phyloP scores from a whole-genome alignment of 2,797 vertebrate species.

The Leuciscus waleckii region DNA sequence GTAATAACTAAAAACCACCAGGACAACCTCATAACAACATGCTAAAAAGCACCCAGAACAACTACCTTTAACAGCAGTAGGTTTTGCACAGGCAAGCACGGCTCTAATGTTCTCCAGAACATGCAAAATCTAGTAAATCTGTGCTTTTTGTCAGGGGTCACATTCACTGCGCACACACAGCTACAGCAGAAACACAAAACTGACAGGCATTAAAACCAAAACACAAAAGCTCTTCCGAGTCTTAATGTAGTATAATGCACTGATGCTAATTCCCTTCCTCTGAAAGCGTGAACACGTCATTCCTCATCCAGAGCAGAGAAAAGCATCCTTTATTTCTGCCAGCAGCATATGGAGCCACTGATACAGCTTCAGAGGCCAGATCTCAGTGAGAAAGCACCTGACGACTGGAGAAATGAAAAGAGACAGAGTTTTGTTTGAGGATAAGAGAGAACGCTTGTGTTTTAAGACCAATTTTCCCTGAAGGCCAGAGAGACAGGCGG shows the following conservation, averaged over 20 bases:
- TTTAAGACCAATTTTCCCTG: constrained; percentile 8
- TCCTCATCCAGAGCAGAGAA: constrained; percentile 26
- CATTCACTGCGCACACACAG: background rate
- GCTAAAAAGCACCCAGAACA: background rate
- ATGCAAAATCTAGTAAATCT: background rate
- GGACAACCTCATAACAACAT: background rate
- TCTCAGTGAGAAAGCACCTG: constrained; percentile 6
- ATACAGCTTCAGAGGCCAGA: constrained; percentile 5
- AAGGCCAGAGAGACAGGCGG: constrained; percentile 9
- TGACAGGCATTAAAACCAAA: constrained; percentile 52
- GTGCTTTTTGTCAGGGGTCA: constrained; percentile 9
- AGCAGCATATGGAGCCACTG: constrained; percentile 12
- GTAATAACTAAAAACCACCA: no score
- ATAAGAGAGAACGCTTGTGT: constrained; percentile 26
- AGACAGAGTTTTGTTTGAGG: constrained; percentile 9
- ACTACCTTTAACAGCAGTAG: background rate
- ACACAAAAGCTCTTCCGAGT: constrained; percentile 43
- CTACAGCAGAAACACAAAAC: constrained; percentile 18
- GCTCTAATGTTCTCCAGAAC: background rate
- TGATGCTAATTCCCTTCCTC: constrained; percentile 43
- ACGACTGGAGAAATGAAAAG: constrained; percentile 14
- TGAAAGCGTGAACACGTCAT: constrained; percentile 29
- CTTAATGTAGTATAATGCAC: constrained; percentile 32
- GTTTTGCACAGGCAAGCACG: background rate
- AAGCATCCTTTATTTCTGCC: constrained; percentile 36